These are phyloP conservation scores for Bos indicus DNA, from an alignment of 2,113 vertebrate genomes.

Conservation along the genomic window DNA sequence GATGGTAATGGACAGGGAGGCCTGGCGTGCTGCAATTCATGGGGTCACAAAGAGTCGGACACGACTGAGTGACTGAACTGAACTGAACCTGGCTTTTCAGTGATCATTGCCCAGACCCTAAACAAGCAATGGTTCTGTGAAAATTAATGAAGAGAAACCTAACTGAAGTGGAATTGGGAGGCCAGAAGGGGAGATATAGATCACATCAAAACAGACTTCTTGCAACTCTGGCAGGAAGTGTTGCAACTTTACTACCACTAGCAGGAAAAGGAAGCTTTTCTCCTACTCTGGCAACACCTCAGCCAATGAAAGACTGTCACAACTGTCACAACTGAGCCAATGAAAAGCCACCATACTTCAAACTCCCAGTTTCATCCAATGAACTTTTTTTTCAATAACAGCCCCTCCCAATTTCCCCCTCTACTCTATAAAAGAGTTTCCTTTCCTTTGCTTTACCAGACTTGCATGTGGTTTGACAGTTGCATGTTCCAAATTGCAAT, in stretches of 20 bases:
- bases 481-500: neutral
- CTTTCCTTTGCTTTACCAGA: neutral
- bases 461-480: neutral
- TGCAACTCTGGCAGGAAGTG: neutral
- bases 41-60: too few relatives aligned
- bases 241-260: neutral
- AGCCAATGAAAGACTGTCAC: neutral
- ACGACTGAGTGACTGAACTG: too few relatives aligned
- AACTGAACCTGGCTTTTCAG: neutral
- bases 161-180: neutral
- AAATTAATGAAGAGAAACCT: neutral
- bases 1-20: too few relatives aligned
- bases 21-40: rapidly evolving
- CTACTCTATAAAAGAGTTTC: neutral
- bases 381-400: neutral
- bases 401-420: neutral
- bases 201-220: neutral
- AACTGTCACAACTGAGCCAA: neutral
- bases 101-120: neutral
- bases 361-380: neutral
- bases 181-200: neutral
- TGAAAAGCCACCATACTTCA: neutral
- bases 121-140: neutral
- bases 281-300: neutral
- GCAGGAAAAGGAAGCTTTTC: neutral